Conservation (phyloP, 2,888 invertebrate species). For the Dusona sp. region DNA sequence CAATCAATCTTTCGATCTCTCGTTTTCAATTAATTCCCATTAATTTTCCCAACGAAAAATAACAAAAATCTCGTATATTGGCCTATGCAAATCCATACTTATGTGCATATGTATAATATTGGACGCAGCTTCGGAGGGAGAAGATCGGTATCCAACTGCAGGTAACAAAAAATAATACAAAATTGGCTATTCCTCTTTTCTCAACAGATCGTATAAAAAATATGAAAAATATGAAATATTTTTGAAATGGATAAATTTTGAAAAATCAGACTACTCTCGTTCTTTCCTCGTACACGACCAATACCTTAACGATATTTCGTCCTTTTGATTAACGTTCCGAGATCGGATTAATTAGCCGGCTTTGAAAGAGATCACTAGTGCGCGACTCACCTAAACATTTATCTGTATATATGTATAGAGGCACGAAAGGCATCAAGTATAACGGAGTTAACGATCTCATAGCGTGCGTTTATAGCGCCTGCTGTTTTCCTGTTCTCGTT, state of each 20-base stretch:
- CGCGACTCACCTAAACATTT: neutral
- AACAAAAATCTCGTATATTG: neutral
- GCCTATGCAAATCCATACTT: conserved; percentile 5
- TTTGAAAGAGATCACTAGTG: conserved; percentile 58
- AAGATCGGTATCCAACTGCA: conserved; percentile 83
- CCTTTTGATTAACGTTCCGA: conserved; percentile 75
- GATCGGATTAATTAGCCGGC: conserved; percentile 80
- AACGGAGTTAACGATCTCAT: conserved; percentile 75
- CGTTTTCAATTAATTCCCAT: neutral
- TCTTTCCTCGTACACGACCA: conserved; percentile 65
- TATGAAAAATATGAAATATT: too few relatives aligned
- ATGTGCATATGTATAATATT: conserved; percentile 67
- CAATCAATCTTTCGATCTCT: neutral
- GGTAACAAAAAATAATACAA: conserved; percentile 76
- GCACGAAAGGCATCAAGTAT: conserved; percentile 40
- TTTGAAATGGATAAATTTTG: neutral
- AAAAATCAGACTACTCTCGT: conserved; percentile 67
- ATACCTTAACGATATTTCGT: conserved; percentile 74
- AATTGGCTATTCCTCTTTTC: neutral
- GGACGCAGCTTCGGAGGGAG: conserved; percentile 84
- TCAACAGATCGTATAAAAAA: neutral
- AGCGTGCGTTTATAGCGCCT: conserved; percentile 53
- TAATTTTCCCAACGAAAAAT: neutral
- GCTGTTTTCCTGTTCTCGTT: conserved; percentile 34
- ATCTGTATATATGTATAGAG: neutral